Conservation (phyloP, 2,113 vertebrate species). For the Dicrurus megarhynchus region DNA sequence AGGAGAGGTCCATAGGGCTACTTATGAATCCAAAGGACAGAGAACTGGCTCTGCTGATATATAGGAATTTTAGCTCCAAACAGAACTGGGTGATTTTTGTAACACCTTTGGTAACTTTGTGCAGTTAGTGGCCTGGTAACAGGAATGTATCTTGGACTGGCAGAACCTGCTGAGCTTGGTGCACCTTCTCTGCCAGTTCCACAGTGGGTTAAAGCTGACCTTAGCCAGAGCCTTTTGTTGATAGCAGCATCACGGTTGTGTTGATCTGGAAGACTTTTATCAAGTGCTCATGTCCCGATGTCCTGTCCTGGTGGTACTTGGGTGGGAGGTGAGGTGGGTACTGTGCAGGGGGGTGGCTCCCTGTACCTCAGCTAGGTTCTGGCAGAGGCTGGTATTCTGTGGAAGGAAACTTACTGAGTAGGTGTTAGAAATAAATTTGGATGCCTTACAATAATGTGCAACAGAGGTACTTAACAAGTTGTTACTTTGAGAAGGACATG, state of each 20-base stretch:
- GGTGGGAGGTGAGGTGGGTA: not conserved
- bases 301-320: not conserved
- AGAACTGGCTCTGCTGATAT: not conserved
- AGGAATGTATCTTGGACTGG: not conserved
- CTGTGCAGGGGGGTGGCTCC: fast-evolving
- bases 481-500: not conserved
- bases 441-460: not conserved
- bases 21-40: not conserved
- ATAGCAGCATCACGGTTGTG: fast-evolving
- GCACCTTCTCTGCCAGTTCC: not conserved
- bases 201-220: not conserved
- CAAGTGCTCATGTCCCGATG: not conserved
- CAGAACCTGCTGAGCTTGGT: not conserved
- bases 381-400: not conserved
- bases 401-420: not conserved
- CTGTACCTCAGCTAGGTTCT: not conserved
- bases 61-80: not conserved
- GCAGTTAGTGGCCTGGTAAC: not conserved
- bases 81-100: not conserved
- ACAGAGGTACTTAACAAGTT: not conserved
- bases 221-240: not conserved
- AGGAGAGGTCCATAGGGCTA: not conserved
- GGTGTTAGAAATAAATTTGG: not conserved
- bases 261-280: not conserved
- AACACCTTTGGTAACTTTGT: not conserved